These are phyloP conservation scores for Poecilia velifera DNA, from an alignment of 2,797 vertebrate species.

Conservation along the genomic window DNA sequence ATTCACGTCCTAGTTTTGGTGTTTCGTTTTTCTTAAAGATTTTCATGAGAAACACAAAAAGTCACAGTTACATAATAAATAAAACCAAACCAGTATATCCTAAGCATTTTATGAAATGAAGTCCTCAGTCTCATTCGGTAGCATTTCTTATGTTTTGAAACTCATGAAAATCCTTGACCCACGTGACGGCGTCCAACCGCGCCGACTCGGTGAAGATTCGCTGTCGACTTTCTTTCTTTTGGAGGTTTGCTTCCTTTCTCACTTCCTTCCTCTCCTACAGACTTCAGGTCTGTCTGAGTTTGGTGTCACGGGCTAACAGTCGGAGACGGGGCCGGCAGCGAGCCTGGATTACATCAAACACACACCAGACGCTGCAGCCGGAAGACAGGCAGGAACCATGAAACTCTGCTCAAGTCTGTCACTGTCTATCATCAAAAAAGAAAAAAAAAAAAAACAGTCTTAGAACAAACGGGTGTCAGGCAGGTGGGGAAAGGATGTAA, in stretches of 20 bases:
- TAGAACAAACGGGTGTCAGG: constrained; percentile 29
- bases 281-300: constrained; percentile 53
- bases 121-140: neutral
- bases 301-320: constrained; percentile 51
- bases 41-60: neutral
- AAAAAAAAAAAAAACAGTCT: constrained; percentile 39
- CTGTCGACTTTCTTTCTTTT: constrained; percentile 57
- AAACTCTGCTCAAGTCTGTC: constrained; percentile 64
- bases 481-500: constrained; percentile 58
- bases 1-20: neutral
- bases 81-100: neutral
- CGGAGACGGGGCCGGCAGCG: constrained; percentile 40
- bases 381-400: constrained; percentile 73
- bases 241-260: constrained; percentile 56
- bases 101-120: neutral
- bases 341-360: constrained; percentile 75
- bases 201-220: constrained; percentile 54
- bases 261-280: constrained; percentile 69
- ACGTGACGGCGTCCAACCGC: constrained; percentile 24
- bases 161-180: constrained; percentile 21
- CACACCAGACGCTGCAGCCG: constrained; percentile 71
- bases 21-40: neutral
- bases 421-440: constrained; percentile 63
- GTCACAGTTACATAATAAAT: neutral
- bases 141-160: constrained; percentile 10